Conservation (phyloP, 1,140 invertebrate genomes). For the Drosophila arizonae region DNA sequence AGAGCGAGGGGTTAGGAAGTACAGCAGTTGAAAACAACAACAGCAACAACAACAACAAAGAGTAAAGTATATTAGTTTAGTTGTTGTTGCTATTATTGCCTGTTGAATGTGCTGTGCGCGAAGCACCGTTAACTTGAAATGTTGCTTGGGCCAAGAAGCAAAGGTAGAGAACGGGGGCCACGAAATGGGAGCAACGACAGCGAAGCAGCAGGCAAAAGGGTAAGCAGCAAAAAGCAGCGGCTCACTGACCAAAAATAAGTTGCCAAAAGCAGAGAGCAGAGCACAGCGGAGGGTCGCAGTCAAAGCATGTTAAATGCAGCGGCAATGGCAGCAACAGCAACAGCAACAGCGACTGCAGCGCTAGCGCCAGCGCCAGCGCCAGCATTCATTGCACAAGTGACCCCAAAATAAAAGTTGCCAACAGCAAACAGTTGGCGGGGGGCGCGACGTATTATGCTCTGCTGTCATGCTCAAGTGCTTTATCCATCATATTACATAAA, state of each 20-base stretch:
- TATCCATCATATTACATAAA: conserved; percentile 35
- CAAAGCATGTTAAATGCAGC: conserved; percentile 5
- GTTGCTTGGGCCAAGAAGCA: conserved; percentile 8
- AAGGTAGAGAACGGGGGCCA: neutral
- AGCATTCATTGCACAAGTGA: conserved; percentile 48
- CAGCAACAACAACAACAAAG: conserved; percentile 10
- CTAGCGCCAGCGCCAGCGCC: neutral
- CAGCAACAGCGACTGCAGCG: neutral
- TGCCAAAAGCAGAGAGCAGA: conserved; percentile 22
- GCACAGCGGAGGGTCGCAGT: neutral
- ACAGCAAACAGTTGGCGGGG: conserved; percentile 14
- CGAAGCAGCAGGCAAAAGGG: conserved; percentile 28
- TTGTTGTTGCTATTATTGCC: conserved; percentile 60
- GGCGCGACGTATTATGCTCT: conserved; percentile 3
- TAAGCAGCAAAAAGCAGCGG: conserved; percentile 28
- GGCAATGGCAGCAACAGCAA: neutral
- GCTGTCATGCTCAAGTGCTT: conserved; percentile 27
- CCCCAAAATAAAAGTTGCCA: conserved; percentile 35
- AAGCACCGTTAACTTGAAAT: conserved; percentile 73
- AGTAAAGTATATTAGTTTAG: conserved; percentile 64
- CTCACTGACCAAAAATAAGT: conserved; percentile 12
- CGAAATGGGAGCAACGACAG: conserved; percentile 53
- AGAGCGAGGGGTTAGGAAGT: conserved; percentile 5
- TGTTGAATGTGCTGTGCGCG: conserved; percentile 47
- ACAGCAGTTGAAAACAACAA: neutral